These are phyloP conservation scores for Dynastes hyllus DNA, from an alignment of 2,888 invertebrate species.

Conservation along the genomic window DNA sequence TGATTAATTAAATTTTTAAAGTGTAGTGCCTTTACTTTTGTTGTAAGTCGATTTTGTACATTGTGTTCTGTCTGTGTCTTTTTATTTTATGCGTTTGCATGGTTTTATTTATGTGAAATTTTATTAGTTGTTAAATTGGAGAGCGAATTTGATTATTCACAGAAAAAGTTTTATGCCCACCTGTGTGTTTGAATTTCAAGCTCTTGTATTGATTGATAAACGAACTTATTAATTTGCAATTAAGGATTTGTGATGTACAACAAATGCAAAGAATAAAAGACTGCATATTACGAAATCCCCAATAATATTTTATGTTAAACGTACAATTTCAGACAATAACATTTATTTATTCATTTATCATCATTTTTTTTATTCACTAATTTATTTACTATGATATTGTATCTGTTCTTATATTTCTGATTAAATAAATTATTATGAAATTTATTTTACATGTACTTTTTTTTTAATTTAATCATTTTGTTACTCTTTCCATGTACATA, in stretches of 20 bases:
- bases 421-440: constrained; percentile 34
- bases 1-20: constrained; percentile 38
- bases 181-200: not conserved
- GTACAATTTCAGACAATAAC: constrained; percentile 44
- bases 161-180: not conserved
- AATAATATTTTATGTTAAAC: constrained; percentile 35
- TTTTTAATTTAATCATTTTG: constrained; percentile 13
- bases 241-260: constrained; percentile 43
- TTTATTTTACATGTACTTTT: constrained; percentile 32
- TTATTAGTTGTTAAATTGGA: not conserved
- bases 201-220: constrained; percentile 10
- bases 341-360: constrained; percentile 40
- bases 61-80: constrained; percentile 28
- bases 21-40: constrained; percentile 24
- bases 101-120: not conserved
- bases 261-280: constrained; percentile 45
- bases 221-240: constrained; percentile 19
- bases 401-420: constrained; percentile 32
- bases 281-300: constrained; percentile 37
- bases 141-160: not conserved
- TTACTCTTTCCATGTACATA: constrained; percentile 1
- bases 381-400: constrained; percentile 36
- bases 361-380: constrained; percentile 31
- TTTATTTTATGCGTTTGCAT: constrained; percentile 43
- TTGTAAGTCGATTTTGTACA: constrained; percentile 28